Percentiles rank a stretch among this genome's conserved stretches.
Evolutionary conservation across 2,797 vertebrate species (phyloP).

Genomic region (Emydoidea blandingii): DNA sequence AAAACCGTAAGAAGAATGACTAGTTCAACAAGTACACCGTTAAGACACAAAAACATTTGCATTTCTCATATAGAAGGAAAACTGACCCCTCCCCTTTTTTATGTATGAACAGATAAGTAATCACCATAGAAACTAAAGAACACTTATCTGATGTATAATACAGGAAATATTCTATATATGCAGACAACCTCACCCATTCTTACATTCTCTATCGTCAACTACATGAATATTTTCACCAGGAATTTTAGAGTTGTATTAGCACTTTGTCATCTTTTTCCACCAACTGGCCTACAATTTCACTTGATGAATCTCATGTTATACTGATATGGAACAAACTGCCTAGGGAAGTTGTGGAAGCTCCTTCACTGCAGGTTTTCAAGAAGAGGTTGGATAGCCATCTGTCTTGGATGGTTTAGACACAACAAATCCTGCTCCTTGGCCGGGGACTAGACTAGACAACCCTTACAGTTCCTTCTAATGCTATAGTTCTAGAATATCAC

Average conservation of each 20-base stretch:
- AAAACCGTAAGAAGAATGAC: background rate
- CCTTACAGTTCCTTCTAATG: background rate
- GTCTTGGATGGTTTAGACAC: background rate
- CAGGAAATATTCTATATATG: background rate
- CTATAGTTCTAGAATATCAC: background rate
- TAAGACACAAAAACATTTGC: background rate
- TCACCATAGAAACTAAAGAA: constrained; percentile 40
- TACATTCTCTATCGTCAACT: background rate
- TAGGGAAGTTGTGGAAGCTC: background rate
- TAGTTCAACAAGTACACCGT: background rate
- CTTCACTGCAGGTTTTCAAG: background rate
- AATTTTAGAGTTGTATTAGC: background rate
- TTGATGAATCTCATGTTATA: background rate
- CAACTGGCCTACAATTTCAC: background rate
- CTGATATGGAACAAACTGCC: background rate
- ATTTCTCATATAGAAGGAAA: background rate
- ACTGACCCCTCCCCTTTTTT: constrained; percentile 14
- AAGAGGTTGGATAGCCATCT: background rate
- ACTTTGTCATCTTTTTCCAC: background rate
- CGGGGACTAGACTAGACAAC: background rate
- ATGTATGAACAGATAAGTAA: background rate
- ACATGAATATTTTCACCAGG: background rate
- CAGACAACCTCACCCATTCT: background rate
- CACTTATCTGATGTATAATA: background rate
- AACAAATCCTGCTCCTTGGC: background rate